These are phyloP conservation scores for Elgaria multicarinata DNA, from an alignment of 2,113 vertebrate species.

Conservation along the genomic window DNA sequence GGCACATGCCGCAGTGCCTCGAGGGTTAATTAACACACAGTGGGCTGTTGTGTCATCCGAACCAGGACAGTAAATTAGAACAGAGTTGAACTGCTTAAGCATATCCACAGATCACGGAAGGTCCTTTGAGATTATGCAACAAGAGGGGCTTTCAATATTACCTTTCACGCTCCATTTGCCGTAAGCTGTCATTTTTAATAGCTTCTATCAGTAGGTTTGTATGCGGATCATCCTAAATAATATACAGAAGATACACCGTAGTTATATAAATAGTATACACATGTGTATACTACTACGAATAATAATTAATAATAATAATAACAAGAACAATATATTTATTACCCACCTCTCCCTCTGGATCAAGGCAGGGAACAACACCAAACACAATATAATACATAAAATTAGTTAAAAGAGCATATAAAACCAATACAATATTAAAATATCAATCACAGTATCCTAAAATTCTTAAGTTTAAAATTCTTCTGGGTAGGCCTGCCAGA, in stretches of 20 bases:
- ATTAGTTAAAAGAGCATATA: too few species aligned
- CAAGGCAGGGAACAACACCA: too few species aligned
- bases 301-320: too few species aligned
- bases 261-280: not conserved
- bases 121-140: not conserved
- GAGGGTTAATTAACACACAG: too few species aligned
- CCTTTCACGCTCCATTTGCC: constrained; percentile 93
- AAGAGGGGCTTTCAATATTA: constrained; percentile 65
- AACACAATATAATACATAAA: too few species aligned
- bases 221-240: constrained; percentile 88
- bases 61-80: not conserved
- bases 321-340: too few species aligned
- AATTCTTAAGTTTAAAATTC: too few species aligned
- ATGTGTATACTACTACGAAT: not conserved
- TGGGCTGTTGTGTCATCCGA: too few species aligned
- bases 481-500: too few species aligned
- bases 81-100: not conserved
- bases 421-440: too few species aligned
- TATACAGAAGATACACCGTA: constrained; percentile 8
- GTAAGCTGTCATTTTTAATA: constrained; percentile 94
- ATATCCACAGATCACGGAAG: not conserved
- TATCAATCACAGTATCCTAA: not conserved
- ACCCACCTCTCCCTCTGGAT: too few species aligned
- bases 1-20: too few species aligned
- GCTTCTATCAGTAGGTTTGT: constrained; percentile 90